phyloP scores from a whole-genome alignment of 2,797 vertebrate species.

The Ceryle rudis region DNA sequence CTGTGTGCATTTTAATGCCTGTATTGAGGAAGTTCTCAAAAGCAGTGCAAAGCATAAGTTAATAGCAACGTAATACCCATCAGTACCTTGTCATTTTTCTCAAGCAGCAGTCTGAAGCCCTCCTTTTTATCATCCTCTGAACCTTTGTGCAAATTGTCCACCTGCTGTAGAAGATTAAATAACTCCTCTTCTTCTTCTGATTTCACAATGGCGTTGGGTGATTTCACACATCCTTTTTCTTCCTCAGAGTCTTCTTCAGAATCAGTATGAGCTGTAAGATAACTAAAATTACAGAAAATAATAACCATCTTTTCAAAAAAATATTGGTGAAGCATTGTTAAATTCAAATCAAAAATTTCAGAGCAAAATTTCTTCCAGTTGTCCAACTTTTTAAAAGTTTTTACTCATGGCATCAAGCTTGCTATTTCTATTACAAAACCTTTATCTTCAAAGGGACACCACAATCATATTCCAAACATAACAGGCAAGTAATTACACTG shows the following conservation, averaged over 20 bases:
- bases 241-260: conserved; percentile 78
- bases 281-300: conserved; percentile 82
- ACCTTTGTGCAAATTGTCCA: conserved; percentile 84
- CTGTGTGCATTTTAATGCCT: not conserved
- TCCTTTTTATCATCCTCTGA: conserved; percentile 84
- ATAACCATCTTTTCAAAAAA: not conserved
- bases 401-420: not conserved
- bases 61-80: not conserved
- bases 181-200: conserved; percentile 78
- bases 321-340: not conserved
- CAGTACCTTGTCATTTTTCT: conserved; percentile 86
- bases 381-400: not conserved
- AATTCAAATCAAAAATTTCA: not conserved
- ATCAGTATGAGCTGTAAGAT: conserved; percentile 93
- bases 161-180: conserved; percentile 80
- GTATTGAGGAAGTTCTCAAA: not conserved
- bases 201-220: conserved; percentile 1
- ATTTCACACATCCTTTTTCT: conserved; percentile 41
- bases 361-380: not conserved
- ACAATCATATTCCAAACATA: not conserved
- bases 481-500: not conserved
- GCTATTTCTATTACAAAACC: not conserved
- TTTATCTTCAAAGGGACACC: not conserved
- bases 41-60: not conserved
- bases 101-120: conserved; percentile 83